Base-by-base conservation (phyloP, 2,113 vertebrate species). In the Saguinus midas region DNA sequence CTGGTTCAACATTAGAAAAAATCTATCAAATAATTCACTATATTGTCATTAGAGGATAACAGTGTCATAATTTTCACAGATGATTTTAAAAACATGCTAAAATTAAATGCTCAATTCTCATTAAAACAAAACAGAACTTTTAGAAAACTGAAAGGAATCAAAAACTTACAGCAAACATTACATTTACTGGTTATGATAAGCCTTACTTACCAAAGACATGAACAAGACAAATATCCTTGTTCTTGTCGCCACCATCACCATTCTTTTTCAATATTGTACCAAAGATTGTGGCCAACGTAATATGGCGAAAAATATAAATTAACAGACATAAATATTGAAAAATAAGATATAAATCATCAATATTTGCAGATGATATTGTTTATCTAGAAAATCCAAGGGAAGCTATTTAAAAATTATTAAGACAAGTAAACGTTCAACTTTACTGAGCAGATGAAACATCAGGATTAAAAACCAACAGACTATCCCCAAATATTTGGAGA, bases 181-280 rank as follows among this genome's bases (percentile, higher is more conserved):
- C 32, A 96, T 20, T 87, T 82, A 81, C 43, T 64, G 73, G 13
- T 58, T 92, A 81, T 85, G 92, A 94, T 88, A 89, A 81, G 50
- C 17, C 3, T 82, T 95, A 58, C 48, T 95, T 90, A 76, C 8
- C 83, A 82, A 94, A 89, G 29, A 91, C 40, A 92, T 86, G 58
- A 96, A 78, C 4, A 90, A 90, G 45, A 89, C 40, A 21, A 68
- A 29, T 32, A n/a, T 72, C 23, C 11, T 61, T 25, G 25, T 61
- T 27, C 25, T 61, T 61, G 58, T 61, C 5, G 4, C 84, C 76
- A 94, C 2, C 12, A 66, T 35, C 8, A 50, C 17, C 35, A 78
- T 52, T 86, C 37, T 57, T 87, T 82, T 70, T 66, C 35, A 61
- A 7, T 18, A 78, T 35, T 64, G 32, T 79, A 45, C 32, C 64